A percentile compares a stretch with the other conserved stretches of the same genome.
These are phyloP conservation scores for Helobdella robusta DNA, from an alignment of 2,888 invertebrate genomes.

Conservation along the genomic window DNA sequence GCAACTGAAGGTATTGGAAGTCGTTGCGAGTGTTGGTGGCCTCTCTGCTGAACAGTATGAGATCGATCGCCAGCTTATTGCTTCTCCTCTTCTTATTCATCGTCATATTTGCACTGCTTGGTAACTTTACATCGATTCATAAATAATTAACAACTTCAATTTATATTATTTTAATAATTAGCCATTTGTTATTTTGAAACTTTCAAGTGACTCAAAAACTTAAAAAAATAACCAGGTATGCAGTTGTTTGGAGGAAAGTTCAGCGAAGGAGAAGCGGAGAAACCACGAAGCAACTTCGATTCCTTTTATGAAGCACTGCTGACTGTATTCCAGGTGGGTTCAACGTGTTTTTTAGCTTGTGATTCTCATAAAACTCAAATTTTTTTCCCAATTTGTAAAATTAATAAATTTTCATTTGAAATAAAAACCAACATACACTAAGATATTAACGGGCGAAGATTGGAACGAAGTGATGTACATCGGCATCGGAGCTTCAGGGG, in stretches of 20 bases:
- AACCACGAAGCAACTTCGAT: constrained; percentile 92
- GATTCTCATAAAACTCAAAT: neutral
- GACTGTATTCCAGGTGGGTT: constrained; percentile 88
- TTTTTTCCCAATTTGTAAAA: too few species aligned
- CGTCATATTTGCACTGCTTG: constrained; percentile 94
- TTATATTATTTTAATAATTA: neutral
- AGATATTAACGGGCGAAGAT: constrained; percentile 99
- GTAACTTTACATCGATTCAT: neutral
- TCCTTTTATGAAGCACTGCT: constrained; percentile 94
- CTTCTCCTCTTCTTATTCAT: constrained; percentile 94
- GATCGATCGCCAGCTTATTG: constrained; percentile 92
- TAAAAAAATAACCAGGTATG: constrained; percentile 59
- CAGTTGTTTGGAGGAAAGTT: constrained; percentile 98
- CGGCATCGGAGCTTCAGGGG: constrained; percentile 92
- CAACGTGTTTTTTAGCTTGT: too few species aligned
- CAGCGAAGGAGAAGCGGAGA: constrained; percentile 64
- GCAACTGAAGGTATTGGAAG: constrained; percentile 96
- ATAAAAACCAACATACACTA: constrained; percentile 26
- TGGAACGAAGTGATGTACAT: constrained; percentile 99
- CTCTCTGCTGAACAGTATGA: constrained; percentile 93
- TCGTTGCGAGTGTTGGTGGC: constrained; percentile 58
- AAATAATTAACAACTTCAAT: neutral
- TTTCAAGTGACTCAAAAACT: neutral
- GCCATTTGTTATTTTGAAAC: neutral
- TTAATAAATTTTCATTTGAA: neutral